Evolutionary conservation across 2,888 invertebrate species (phyloP).

Genomic region (Pecten maximus): DNA sequence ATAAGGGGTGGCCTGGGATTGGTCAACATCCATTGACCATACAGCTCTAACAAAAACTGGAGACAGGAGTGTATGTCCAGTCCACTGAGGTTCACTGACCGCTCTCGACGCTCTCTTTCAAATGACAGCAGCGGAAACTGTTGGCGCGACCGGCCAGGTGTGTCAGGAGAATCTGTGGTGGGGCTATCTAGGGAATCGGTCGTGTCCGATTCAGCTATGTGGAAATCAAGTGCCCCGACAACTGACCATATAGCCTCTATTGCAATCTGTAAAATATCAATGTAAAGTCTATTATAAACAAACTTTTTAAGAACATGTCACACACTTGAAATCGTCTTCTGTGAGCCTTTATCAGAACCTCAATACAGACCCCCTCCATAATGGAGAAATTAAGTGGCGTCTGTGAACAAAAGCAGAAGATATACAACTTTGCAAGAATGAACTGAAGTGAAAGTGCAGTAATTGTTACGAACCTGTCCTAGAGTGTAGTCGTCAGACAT

Average conservation of each 20-base stretch:
- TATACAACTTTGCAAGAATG: not conserved
- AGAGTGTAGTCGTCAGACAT: constrained; percentile 72
- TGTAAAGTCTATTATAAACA: not conserved
- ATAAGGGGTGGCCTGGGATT: constrained; percentile 82
- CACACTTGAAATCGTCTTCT: not conserved
- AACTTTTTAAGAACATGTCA: too few relatives aligned
- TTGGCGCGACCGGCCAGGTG: constrained; percentile 51
- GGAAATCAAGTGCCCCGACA: constrained; percentile 76
- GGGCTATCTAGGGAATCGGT: constrained; percentile 76
- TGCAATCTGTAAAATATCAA: constrained; percentile 72
- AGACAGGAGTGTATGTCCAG: constrained; percentile 96
- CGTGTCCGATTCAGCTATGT: constrained; percentile 72
- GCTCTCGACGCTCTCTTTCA: constrained; percentile 66
- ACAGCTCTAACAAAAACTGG: constrained; percentile 94
- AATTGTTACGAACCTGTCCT: constrained; percentile 76
- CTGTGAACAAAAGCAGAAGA: not conserved
- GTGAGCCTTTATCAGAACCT: not conserved
- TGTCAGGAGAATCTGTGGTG: constrained; percentile 51
- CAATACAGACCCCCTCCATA: not conserved
- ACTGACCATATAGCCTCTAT: constrained; percentile 81
- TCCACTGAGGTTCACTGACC: constrained; percentile 83
- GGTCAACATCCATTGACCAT: constrained; percentile 89
- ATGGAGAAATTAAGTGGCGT: not conserved
- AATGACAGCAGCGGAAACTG: constrained; percentile 56
- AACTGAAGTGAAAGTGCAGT: not conserved